A percentile compares a stretch with the other conserved stretches of the same genome.
Conservation (phyloP, 2,888 invertebrate genomes). For the Prenolepis imparis region DNA sequence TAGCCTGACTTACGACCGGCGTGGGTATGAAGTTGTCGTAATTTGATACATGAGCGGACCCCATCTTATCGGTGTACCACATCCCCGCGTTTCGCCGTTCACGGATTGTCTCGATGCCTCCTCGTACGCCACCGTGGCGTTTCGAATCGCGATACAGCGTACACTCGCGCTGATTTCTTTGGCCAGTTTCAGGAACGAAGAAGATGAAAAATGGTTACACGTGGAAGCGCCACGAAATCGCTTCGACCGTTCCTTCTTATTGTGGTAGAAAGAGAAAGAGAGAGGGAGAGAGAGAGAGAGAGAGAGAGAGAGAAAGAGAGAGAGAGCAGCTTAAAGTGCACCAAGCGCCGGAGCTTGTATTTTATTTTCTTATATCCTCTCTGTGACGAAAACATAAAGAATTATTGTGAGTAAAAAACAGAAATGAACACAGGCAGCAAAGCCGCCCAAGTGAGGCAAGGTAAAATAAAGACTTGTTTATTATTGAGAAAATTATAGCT, state of each 20-base stretch:
- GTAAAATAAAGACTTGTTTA: conserved; percentile 2
- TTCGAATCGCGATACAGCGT: conserved; percentile 34
- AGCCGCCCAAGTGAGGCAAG: neutral
- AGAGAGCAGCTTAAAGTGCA: conserved; percentile 47
- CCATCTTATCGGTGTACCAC: conserved; percentile 40
- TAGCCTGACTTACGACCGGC: conserved; percentile 38
- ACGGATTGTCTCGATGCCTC: conserved; percentile 27
- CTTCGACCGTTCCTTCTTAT: conserved; percentile 28
- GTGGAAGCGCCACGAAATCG: conserved; percentile 34
- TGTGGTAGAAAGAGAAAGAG: too few relatives aligned
- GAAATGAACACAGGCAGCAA: conserved; percentile 10
- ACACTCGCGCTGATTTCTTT: conserved; percentile 26
- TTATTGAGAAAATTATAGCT: neutral
- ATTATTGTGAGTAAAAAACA: conserved; percentile 36
- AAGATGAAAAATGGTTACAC: conserved; percentile 42
- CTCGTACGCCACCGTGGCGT: conserved; percentile 8
- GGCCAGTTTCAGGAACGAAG: conserved; percentile 34
- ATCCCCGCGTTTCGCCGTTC: conserved; percentile 23
- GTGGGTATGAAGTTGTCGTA: conserved; percentile 43
- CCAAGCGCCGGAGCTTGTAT: conserved; percentile 29
- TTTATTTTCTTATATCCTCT: conserved; percentile 29
- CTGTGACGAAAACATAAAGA: conserved; percentile 27
- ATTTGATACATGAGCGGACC: conserved; percentile 34
- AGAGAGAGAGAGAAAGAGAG: neutral
- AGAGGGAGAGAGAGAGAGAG: neutral